Percentiles rank a stretch among this genome's conserved stretches.
Evolutionary conservation across 64 coral and sea anemone genomes (phyloP).

Genomic region (Dendrophyllia cribrosa): DNA sequence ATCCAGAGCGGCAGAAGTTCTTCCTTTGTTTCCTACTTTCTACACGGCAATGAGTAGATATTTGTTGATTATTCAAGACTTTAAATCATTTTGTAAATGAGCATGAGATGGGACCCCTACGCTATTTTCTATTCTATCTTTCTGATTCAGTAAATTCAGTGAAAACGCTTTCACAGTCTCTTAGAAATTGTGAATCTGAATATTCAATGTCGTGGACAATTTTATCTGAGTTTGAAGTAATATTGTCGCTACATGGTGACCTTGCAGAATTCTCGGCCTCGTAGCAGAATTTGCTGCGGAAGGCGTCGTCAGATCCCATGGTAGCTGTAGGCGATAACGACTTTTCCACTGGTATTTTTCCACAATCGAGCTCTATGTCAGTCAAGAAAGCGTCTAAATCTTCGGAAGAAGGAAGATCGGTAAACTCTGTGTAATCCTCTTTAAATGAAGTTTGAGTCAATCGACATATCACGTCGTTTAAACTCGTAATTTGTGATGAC

Average conservation of each 20-base stretch:
- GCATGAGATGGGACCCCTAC: not conserved
- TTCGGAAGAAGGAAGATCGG: constrained; percentile 25
- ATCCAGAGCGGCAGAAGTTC: not conserved
- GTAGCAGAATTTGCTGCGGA: not conserved
- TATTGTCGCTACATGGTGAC: not conserved
- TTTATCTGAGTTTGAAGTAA: not conserved
- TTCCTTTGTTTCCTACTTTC: not conserved
- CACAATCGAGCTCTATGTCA: constrained; percentile 16
- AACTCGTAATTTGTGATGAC: not conserved
- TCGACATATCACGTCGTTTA: not conserved
- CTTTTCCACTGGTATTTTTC: not conserved
- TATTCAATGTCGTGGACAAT: not conserved
- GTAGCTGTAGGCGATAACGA: not conserved
- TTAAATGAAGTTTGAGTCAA: not conserved
- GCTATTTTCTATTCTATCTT: not conserved
- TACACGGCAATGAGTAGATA: not conserved
- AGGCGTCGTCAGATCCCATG: not conserved
- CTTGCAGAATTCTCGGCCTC: not conserved
- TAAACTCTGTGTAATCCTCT: constrained; percentile 3
- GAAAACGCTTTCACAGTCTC: not conserved
- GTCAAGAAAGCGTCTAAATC: constrained; percentile 32
- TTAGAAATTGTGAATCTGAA: not conserved
- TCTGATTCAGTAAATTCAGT: not conserved
- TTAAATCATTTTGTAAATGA: not conserved
- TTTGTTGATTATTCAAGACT: not conserved